These are phyloP conservation scores for Tethea ocularis DNA, from an alignment of 2,888 invertebrate species.

Conservation along the genomic window DNA sequence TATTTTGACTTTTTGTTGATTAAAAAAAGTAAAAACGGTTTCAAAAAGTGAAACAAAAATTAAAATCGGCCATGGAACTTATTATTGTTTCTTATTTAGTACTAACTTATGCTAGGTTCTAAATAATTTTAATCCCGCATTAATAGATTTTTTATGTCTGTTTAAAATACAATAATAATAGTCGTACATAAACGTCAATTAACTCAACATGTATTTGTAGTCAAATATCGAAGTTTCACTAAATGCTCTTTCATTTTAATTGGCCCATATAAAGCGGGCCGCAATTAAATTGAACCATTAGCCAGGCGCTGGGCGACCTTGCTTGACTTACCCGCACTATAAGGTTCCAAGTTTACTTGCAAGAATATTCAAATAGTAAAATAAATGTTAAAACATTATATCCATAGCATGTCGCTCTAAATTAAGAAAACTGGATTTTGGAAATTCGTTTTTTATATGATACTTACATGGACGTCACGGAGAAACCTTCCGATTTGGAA, in stretches of 20 bases:
- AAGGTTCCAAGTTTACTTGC: conserved; percentile 5
- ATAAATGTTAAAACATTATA: neutral
- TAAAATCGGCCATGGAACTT: too few relatives aligned
- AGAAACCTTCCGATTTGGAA: too few relatives aligned
- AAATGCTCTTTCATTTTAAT: conserved; percentile 39
- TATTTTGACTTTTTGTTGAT: too few relatives aligned
- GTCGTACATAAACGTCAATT: neutral
- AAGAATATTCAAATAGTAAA: neutral
- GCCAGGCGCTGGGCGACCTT: conserved; percentile 19
- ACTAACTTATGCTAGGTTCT: too few relatives aligned
- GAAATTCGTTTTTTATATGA: neutral
- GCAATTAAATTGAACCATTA: conserved; percentile 38
- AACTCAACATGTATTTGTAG: neutral
- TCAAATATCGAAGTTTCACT: conserved; percentile 29
- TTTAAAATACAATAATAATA: neutral
- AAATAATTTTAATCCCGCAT: neutral
- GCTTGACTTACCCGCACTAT: conserved; percentile 21
- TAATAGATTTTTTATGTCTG: neutral
- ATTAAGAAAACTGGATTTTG: neutral
- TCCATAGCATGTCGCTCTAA: neutral
- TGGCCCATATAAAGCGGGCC: conserved; percentile 32
- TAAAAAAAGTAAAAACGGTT: too few relatives aligned
- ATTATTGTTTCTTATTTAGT: too few relatives aligned
- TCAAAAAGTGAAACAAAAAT: too few relatives aligned
- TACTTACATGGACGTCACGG: too few relatives aligned